These are phyloP conservation scores for Lamprotornis superbus DNA, from an alignment of 2,113 vertebrate species.

Conservation along the genomic window DNA sequence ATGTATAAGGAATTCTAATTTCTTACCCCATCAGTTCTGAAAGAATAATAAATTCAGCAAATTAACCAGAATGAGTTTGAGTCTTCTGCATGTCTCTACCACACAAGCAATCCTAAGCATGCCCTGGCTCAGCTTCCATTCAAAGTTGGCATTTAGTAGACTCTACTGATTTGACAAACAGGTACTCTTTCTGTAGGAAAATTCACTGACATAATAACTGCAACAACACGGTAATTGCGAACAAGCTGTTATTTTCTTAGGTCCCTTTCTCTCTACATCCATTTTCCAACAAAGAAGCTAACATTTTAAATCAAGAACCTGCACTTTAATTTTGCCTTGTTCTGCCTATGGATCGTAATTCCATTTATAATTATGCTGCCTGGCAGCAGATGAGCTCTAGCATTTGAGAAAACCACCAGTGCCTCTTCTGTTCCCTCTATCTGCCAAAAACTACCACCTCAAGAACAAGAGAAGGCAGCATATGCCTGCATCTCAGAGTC, in stretches of 20 bases:
- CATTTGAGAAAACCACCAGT: not conserved
- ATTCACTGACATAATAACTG: not conserved
- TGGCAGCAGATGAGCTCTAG: not conserved
- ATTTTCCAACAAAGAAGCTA: not conserved
- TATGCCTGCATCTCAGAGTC: accelerated
- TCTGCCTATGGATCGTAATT: not conserved
- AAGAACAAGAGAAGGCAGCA: not conserved
- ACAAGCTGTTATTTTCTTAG: not conserved
- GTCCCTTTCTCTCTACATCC: not conserved
- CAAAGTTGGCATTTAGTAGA: not conserved
- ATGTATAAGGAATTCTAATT: not conserved
- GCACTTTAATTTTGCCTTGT: not conserved
- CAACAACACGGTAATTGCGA: not conserved
- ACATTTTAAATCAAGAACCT: not conserved
- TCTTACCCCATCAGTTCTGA: not conserved
- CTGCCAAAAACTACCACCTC: not conserved
- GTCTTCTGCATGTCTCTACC: not conserved
- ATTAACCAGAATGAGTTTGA: not conserved
- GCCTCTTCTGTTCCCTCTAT: not conserved
- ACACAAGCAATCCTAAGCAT: not conserved
- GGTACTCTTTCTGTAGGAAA: not conserved
- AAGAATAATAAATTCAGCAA: not conserved
- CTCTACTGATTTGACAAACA: not conserved
- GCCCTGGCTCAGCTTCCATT: not conserved
- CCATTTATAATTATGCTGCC: not conserved